Evolutionary conservation across 1,140 invertebrate genomes (phyloP).

Genomic region (Microplitis demolitor): DNA sequence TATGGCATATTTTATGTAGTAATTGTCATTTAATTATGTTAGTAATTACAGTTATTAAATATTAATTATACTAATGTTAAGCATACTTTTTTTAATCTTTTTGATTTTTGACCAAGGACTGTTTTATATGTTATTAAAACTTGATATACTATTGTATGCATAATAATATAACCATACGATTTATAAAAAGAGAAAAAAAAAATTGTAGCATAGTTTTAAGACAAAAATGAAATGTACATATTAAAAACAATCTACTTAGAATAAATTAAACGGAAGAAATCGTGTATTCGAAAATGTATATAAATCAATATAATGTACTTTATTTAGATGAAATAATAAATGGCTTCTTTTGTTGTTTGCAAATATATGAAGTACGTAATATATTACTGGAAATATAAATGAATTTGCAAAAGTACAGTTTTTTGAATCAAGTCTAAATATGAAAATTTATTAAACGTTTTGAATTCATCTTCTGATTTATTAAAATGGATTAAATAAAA

Average conservation of each 20-base stretch:
- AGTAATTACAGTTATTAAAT: conserved; percentile 23
- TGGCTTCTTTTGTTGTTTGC: conserved; percentile 63
- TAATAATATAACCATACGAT: conserved; percentile 54
- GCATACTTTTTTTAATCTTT: conserved; percentile 45
- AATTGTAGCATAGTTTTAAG: conserved; percentile 32
- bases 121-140: conserved; percentile 59
- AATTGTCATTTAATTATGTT: conserved; percentile 43
- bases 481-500: too few relatives aligned
- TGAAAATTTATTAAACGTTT: too few relatives aligned
- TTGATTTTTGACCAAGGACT: conserved; percentile 58
- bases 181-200: conserved; percentile 37
- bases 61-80: conserved; percentile 25
- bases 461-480: too few relatives aligned
- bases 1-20: conserved; percentile 54
- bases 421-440: too few relatives aligned
- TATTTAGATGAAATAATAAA: conserved; percentile 59
- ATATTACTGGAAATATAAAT: too few relatives aligned
- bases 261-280: conserved; percentile 51
- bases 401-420: too few relatives aligned
- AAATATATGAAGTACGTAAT: conserved; percentile 30
- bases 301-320: conserved; percentile 61
- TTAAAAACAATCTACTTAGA: conserved; percentile 54
- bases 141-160: conserved; percentile 49
- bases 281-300: conserved; percentile 62
- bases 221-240: conserved; percentile 36